phyloP scores from a whole-genome alignment of 2,797 vertebrate genomes.

The Enteromius viviparus region DNA sequence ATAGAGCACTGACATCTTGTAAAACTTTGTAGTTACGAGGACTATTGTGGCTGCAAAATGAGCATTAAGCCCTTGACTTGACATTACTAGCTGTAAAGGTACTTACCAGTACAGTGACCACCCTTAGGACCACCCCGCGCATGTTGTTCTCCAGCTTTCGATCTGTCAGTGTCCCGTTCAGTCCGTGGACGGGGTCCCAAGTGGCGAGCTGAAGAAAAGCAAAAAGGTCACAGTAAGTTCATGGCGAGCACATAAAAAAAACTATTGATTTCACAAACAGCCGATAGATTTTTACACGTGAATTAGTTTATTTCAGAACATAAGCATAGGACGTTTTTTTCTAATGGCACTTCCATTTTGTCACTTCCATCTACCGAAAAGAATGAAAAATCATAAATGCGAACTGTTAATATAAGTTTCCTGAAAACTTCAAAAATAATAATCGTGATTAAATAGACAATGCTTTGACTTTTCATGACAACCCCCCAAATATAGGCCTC shows the following conservation, averaged over 20 bases:
- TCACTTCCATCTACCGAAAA: not conserved
- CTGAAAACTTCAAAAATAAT: not conserved
- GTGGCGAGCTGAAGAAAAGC: slow-evolving; percentile 86
- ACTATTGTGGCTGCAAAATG: not conserved
- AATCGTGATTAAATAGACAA: not conserved
- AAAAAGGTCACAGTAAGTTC: slow-evolving; percentile 30
- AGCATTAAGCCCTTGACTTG: not conserved
- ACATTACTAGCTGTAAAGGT: not conserved
- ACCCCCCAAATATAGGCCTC: too few species aligned
- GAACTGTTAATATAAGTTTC: not conserved
- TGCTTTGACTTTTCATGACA: not conserved
- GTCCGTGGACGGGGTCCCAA: slow-evolving; percentile 92
- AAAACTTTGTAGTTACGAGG: slow-evolving; percentile 4
- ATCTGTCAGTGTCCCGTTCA: slow-evolving; percentile 96
- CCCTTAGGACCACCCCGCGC: slow-evolving; percentile 93
- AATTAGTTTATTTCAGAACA: slow-evolving; percentile 19
- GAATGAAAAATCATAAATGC: not conserved
- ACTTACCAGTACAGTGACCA: slow-evolving; percentile 96
- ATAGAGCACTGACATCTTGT: not conserved
- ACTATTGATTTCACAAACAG: slow-evolving; percentile 20
- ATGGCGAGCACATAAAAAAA: not conserved
- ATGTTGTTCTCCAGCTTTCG: slow-evolving; percentile 98
- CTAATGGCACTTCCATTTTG: not conserved
- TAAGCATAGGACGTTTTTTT: not conserved
- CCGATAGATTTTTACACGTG: slow-evolving; percentile 5